phyloP scores from a whole-genome alignment of 1,140 invertebrate genomes.

The Teleogryllus occipitalis region DNA sequence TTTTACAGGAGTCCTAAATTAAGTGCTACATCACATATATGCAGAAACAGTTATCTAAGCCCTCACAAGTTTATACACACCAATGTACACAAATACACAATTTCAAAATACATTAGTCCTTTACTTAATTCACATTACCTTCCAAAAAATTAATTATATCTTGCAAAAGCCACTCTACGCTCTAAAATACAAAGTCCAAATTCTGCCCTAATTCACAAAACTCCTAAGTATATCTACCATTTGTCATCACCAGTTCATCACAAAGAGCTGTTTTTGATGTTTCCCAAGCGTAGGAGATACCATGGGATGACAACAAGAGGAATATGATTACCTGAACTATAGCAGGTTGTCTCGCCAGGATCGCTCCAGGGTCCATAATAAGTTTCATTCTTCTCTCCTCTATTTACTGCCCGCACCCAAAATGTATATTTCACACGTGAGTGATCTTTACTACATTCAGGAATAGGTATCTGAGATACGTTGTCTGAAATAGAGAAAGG shows the following conservation, averaged over 20 bases:
- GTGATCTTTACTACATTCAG: slow-evolving; percentile 34
- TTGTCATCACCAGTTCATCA: not conserved
- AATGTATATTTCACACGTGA: slow-evolving; percentile 32
- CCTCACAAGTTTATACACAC: no score
- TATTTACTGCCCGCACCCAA: slow-evolving; percentile 39
- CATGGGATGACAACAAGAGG: slow-evolving; percentile 14
- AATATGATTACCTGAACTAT: slow-evolving; percentile 25
- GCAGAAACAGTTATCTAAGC: no score
- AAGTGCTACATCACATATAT: no score
- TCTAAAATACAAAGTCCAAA: no score
- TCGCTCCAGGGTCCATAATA: slow-evolving; percentile 40
- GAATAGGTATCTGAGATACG: slow-evolving; percentile 34
- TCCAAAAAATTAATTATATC: no score
- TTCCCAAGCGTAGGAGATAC: not conserved
- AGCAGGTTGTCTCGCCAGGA: slow-evolving; percentile 37
- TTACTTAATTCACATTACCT: no score
- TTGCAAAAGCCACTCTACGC: no score
- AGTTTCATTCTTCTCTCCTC: slow-evolving; percentile 30
- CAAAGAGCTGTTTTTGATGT: not conserved
- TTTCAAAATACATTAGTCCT: no score
- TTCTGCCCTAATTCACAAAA: no score
- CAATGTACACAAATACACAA: no score
- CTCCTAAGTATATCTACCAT: not conserved
- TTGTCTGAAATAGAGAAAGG: slow-evolving; percentile 29
- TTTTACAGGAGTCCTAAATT: no score